Evolutionary conservation across 2,888 invertebrate species (phyloP), one percentile per base, ranked within the genome.

Genomic region (Petrophora chlorosata): DNA sequence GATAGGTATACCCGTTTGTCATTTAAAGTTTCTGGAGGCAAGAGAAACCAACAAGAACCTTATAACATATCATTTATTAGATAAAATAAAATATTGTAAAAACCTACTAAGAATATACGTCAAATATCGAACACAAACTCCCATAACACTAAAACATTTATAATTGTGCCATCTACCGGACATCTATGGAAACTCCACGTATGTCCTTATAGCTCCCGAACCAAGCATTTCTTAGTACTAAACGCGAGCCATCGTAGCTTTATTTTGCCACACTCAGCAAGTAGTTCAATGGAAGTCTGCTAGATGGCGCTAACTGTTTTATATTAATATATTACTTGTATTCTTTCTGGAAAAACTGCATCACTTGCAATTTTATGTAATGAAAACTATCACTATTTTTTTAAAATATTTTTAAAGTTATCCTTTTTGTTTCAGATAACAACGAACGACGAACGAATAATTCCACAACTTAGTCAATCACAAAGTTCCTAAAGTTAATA

Each of bases 391-490:
- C n/a, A n/a, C n/a, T n/a, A n/a, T n/a, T n/a, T n/a, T n/a, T n/a
- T n/a, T n/a, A n/a, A n/a, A n/a, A n/a, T n/a, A n/a, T n/a, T 16
- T 32, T 23, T 13, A 28, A 42, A 3, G 0, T 15, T 8, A 5
- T 10, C 22, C 30, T 71, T 70, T 68, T 89, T 89, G 87, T 90
- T 90, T 44, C 89, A 89, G 89, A 80, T 81, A 60, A 59, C 61
- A 46, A 61, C 64, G 43, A 50, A 65, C 52, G 57, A 59, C 61
- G 70, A 84, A 80, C 84, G 78, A 82, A 76, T 82, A 85, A 87
- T 89, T 88, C 88, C 88, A 84, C 69, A 76, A 71, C 65, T 73
- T 86, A 88, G 89, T 88, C 88, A 88, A 73, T 69, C 56, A 44
- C 45, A 68, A 82, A 87, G 89, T 88, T 89, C 89, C 89, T 85